Percentiles rank a stretch among this genome's conserved stretches.
Conservation (phyloP, 1,140 invertebrate genomes). For the Muscidifurax raptorellus region DNA sequence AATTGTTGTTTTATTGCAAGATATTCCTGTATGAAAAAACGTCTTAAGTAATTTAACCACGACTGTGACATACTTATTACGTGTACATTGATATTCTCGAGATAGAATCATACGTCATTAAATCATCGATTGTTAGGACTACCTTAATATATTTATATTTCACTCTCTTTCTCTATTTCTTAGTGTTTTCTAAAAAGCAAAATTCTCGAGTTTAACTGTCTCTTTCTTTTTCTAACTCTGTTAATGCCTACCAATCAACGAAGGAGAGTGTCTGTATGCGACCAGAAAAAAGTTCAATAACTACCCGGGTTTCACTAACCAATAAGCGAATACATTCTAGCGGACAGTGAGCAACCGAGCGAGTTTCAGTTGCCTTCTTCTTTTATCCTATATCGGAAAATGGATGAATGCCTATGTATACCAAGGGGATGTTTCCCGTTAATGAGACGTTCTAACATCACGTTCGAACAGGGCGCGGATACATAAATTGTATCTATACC, state of each 20-base stretch:
- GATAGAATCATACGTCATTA: too few species aligned
- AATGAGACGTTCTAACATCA: background rate
- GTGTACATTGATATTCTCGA: too few species aligned
- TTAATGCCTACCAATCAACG: slow-evolving; percentile 66
- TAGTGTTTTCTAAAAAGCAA: background rate
- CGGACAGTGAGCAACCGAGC: background rate
- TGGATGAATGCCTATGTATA: background rate
- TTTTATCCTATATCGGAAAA: background rate
- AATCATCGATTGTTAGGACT: background rate
- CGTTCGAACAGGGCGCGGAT: background rate
- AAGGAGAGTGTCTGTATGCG: slow-evolving; percentile 69
- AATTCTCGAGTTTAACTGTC: slow-evolving; percentile 15
- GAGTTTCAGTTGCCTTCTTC: background rate
- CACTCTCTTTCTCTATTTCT: background rate
- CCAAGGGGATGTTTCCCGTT: background rate
- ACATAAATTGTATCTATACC: background rate
- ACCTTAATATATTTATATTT: background rate
- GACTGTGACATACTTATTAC: too few species aligned
- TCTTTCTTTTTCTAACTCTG: slow-evolving; percentile 39
- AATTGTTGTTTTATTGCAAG: background rate
- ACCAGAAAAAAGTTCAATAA: slow-evolving; percentile 68
- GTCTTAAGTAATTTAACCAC: too few species aligned
- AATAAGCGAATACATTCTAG: slow-evolving; percentile 20
- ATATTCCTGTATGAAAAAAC: background rate
- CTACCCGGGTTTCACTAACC: slow-evolving; percentile 34